Conservation (phyloP, 1,140 invertebrate genomes). For the Orchesella cincta region DNA sequence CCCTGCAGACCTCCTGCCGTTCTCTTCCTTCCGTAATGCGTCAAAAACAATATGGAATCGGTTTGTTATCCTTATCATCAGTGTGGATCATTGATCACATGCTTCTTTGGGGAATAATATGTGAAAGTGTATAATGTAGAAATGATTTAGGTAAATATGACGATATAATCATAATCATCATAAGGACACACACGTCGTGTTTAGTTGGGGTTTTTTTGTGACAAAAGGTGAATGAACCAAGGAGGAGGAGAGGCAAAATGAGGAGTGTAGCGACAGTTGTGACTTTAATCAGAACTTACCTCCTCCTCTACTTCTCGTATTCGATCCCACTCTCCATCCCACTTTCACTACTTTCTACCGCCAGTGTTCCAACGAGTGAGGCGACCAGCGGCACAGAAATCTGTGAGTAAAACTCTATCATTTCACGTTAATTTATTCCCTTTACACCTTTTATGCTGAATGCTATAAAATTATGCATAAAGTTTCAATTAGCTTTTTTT, state of each 20-base stretch:
- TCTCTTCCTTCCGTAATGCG: not conserved
- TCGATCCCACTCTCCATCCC: not conserved
- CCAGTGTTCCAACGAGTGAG: constrained; percentile 35
- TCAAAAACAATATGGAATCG: not conserved
- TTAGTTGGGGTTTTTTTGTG: too few species aligned
- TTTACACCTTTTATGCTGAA: not conserved
- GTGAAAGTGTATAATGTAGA: not conserved
- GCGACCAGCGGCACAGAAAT: constrained; percentile 34
- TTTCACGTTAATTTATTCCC: not conserved
- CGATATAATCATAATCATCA: not conserved
- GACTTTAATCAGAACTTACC: constrained; percentile 36
- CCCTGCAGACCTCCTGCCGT: not conserved
- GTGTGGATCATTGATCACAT: constrained; percentile 1
- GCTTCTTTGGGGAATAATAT: not conserved
- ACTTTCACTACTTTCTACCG: constrained; percentile 1
- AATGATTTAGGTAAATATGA: constrained; percentile 2
- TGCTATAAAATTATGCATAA: not conserved
- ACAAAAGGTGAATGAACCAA: constrained; percentile 9
- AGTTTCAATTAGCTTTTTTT: not conserved
- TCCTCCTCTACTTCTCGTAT: constrained; percentile 32
- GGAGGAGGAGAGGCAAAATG: not conserved
- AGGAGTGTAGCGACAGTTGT: constrained; percentile 33
- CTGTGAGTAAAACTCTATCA: constrained; percentile 30
- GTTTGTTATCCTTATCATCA: not conserved
- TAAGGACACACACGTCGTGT: too few species aligned